These are phyloP conservation scores for Odontesthes bonariensis DNA, from an alignment of 2,113 vertebrate genomes.

Conservation along the genomic window DNA sequence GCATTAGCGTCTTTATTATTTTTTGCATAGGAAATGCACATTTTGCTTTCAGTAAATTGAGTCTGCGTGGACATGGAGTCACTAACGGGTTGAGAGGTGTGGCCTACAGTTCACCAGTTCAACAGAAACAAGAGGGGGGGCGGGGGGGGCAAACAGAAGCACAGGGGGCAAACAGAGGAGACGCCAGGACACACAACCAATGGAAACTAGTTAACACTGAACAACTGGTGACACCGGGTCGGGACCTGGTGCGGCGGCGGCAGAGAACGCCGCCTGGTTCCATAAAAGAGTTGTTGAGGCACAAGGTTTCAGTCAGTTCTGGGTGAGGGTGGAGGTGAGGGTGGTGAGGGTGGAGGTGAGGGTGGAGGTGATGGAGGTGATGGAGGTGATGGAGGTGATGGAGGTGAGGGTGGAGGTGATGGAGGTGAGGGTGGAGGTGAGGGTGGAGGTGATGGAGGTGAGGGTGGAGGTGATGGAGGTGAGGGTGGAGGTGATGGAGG, in stretches of 20 bases:
- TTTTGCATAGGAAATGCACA: slow-evolving; percentile 99
- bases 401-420: too few relatives aligned
- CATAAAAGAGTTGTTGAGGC: slow-evolving; percentile 95
- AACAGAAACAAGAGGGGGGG: slow-evolving; percentile 46
- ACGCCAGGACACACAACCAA: too few relatives aligned
- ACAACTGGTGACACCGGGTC: too few relatives aligned
- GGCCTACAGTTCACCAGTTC: slow-evolving; percentile 89
- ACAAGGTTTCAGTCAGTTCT: slow-evolving; percentile 86
- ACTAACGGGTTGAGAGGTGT: slow-evolving; percentile 89
- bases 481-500: too few relatives aligned
- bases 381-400: too few relatives aligned
- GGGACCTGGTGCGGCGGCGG: slow-evolving; percentile 64
- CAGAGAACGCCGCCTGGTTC: slow-evolving; percentile 82
- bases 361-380: too few relatives aligned
- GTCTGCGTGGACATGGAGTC: slow-evolving; percentile 93
- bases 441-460: too few relatives aligned
- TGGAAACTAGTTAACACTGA: too few relatives aligned
- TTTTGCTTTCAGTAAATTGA: slow-evolving; percentile 97
- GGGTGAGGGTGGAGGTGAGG: slow-evolving; percentile 34
- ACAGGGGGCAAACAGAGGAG: not conserved
- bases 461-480: too few relatives aligned
- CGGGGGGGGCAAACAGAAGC: too few relatives aligned
- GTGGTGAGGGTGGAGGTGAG: too few relatives aligned
- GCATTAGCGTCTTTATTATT: slow-evolving; percentile 98
- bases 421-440: too few relatives aligned